These are phyloP conservation scores for Tromatobia lineatoria DNA, from an alignment of 2,888 invertebrate genomes.

Conservation along the genomic window DNA sequence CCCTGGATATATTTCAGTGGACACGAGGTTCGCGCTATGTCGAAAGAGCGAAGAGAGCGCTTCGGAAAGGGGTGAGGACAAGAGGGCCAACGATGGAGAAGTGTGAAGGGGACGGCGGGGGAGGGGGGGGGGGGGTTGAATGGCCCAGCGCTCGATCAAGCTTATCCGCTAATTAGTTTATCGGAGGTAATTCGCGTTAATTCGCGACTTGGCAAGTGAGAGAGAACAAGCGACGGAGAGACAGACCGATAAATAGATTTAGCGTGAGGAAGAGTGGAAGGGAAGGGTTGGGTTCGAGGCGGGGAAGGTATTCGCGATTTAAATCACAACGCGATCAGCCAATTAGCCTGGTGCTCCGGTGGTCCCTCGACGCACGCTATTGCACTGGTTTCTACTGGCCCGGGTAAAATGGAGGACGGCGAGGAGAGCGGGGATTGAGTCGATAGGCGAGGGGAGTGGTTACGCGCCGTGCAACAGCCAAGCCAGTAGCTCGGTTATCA, in stretches of 20 bases:
- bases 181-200: constrained; percentile 79
- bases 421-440: constrained; percentile 28
- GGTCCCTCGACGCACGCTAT: constrained; percentile 45
- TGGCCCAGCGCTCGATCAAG: constrained; percentile 62
- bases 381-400: constrained; percentile 48
- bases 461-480: constrained; percentile 65
- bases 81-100: constrained; percentile 3
- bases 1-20: constrained; percentile 45
- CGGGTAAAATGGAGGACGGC: constrained; percentile 49
- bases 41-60: constrained; percentile 30
- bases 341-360: constrained; percentile 73
- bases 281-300: background rate
- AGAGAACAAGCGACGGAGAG: constrained; percentile 26
- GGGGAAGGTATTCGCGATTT: constrained; percentile 73
- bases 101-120: background rate
- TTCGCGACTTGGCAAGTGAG: constrained; percentile 72
- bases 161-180: constrained; percentile 81
- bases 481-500: constrained; percentile 80
- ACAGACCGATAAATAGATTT: constrained; percentile 46
- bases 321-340: constrained; percentile 80
- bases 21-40: constrained; percentile 28
- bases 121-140: constrained; percentile 22
- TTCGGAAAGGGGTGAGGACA: constrained; percentile 22
- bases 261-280: constrained; percentile 45
- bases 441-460: constrained; percentile 29